These are phyloP conservation scores for Habroteleia sp. DNA, from an alignment of 2,888 invertebrate species.

Conservation along the genomic window DNA sequence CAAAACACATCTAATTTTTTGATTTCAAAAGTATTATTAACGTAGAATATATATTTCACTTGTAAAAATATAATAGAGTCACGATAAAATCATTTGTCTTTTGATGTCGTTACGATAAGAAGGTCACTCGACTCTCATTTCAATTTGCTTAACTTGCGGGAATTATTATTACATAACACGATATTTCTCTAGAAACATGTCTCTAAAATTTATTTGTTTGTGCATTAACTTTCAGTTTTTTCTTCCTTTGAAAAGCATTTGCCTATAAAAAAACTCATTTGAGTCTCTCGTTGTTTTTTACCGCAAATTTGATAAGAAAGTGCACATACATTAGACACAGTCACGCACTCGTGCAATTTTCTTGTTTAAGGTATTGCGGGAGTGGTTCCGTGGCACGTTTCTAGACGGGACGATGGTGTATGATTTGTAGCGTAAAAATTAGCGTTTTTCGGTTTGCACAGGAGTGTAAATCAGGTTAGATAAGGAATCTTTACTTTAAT, in stretches of 20 bases:
- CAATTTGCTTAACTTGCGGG: neutral
- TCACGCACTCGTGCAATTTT: constrained; percentile 59
- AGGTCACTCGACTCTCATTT: neutral
- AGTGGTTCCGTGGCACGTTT: constrained; percentile 43
- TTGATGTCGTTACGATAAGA: constrained; percentile 17
- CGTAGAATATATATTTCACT: constrained; percentile 9
- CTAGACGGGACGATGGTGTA: constrained; percentile 51
- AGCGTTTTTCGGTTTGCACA: constrained; percentile 38
- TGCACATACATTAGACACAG: constrained; percentile 43
- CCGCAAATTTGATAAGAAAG: constrained; percentile 44
- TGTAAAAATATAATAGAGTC: neutral
- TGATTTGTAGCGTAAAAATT: constrained; percentile 54
- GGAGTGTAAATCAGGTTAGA: constrained; percentile 46
- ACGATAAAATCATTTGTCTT: constrained; percentile 10
- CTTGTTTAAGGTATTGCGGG: constrained; percentile 48
- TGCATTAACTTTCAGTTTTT: constrained; percentile 1
- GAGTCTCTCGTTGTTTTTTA: neutral
- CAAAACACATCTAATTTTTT: too few species aligned
- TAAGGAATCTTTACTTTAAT: constrained; percentile 42
- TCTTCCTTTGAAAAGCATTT: constrained; percentile 5
- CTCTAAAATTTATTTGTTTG: constrained; percentile 6
- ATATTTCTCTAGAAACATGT: neutral
- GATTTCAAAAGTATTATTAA: too few species aligned
- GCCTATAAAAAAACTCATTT: constrained; percentile 19
- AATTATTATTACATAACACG: neutral